Conservation (phyloP, 2,113 vertebrate species). For the Macheiramphus alcinus region DNA sequence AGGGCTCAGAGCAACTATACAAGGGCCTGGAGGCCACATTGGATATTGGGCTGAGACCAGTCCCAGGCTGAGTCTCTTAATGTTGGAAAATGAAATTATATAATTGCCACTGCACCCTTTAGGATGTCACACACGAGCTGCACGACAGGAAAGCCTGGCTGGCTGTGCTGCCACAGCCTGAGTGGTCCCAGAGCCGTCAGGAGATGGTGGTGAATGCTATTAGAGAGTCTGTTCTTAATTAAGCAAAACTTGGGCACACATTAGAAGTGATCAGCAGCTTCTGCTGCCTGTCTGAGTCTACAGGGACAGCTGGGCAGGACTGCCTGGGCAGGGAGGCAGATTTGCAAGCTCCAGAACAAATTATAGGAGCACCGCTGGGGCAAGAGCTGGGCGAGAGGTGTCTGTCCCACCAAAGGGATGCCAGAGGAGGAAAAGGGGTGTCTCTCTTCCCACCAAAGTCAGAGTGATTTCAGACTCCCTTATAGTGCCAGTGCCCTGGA, state of each 20-base stretch:
- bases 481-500: slow-evolving; percentile 13
- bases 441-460: not conserved
- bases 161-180: not conserved
- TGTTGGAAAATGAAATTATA: not conserved
- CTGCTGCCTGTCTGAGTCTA: not conserved
- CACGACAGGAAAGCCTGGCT: not conserved
- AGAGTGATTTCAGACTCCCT: not conserved
- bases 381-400: not conserved
- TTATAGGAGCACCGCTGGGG: not conserved
- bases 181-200: not conserved
- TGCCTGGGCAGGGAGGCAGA: not conserved
- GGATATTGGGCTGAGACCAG: not conserved
- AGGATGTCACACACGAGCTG: not conserved
- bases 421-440: not conserved
- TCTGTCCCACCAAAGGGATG: not conserved
- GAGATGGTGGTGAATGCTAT: not conserved
- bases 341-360: not conserved
- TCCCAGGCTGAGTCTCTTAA: not conserved
- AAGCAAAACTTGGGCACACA: not conserved
- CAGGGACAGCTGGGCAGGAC: not conserved
- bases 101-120: not conserved
- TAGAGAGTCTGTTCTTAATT: not conserved
- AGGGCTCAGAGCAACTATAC: not conserved
- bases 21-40: not conserved
- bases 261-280: not conserved